Evolutionary conservation across 2,797 vertebrate species (phyloP).

Genomic region (Coregonus ussuriensis): DNA sequence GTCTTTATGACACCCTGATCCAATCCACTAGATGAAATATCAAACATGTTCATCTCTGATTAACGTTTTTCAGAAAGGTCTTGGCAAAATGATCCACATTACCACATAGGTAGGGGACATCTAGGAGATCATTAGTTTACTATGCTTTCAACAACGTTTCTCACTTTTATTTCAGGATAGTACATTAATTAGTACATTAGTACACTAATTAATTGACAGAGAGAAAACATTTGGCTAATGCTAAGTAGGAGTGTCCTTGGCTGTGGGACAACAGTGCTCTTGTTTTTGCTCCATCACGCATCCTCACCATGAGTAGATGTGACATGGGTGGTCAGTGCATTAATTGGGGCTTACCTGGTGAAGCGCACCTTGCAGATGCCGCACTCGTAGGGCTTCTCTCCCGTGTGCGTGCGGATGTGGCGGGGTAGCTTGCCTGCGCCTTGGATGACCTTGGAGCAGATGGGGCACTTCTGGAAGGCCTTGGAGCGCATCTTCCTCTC

Average conservation of each 20-base stretch:
- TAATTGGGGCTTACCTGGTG: slow-evolving; percentile 88
- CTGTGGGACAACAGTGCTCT: slow-evolving; percentile 46
- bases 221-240: slow-evolving; percentile 31
- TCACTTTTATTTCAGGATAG: not conserved
- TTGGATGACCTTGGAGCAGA: slow-evolving; percentile 99
- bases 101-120: not conserved
- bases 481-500: slow-evolving; percentile 99
- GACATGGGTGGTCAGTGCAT: slow-evolving; percentile 61
- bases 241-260: too few species aligned
- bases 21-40: slow-evolving; percentile 38
- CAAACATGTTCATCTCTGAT: slow-evolving; percentile 26
- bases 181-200: not conserved
- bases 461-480: slow-evolving; percentile 99
- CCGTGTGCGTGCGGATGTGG: slow-evolving; percentile 98
- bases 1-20: slow-evolving; percentile 57
- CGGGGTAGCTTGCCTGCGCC: slow-evolving; percentile 98
- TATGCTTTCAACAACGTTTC: not conserved
- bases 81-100: not conserved
- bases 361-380: slow-evolving; percentile 98
- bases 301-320: slow-evolving; percentile 56
- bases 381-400: slow-evolving; percentile 98
- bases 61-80: slow-evolving; percentile 25
- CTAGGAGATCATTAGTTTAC: not conserved
- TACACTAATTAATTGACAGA: not conserved
- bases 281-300: not conserved